Conservation (phyloP, 1,140 invertebrate species). For the Maconellicoccus hirsutus region DNA sequence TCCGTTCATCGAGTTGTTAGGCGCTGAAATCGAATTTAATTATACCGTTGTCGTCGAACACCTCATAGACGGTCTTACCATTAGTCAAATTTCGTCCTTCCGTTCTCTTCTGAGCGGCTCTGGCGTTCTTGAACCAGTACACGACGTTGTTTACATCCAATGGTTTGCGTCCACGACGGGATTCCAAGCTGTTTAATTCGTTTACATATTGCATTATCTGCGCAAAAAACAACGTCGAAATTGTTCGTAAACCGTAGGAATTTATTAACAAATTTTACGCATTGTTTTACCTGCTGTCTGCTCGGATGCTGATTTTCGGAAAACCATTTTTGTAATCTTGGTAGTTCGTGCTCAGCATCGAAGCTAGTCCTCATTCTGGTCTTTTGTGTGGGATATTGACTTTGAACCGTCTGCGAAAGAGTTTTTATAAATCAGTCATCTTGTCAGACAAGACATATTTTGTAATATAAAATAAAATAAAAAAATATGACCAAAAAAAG, state of each 20-base stretch:
- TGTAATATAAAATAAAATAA: too few species aligned
- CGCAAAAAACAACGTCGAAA: too few species aligned
- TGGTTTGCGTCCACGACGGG: slow-evolving; percentile 78
- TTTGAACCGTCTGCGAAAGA: slow-evolving; percentile 59
- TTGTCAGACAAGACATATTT: too few species aligned
- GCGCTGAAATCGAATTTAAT: slow-evolving; percentile 39
- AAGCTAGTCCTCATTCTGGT: slow-evolving; percentile 85
- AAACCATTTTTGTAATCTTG: slow-evolving; percentile 90
- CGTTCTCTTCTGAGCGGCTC: slow-evolving; percentile 84
- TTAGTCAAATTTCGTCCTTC: slow-evolving; percentile 46
- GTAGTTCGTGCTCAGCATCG: slow-evolving; percentile 89
- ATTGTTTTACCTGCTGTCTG: slow-evolving; percentile 56
- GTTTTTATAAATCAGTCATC: too few species aligned
- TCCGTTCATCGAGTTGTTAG: slow-evolving; percentile 46
- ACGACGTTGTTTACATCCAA: slow-evolving; percentile 95
- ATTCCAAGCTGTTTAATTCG: slow-evolving; percentile 83
- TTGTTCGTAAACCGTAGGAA: too few species aligned
- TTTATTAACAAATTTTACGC: too few species aligned
- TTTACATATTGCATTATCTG: slow-evolving; percentile 90
- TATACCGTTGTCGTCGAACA: too few species aligned
- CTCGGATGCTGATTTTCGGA: slow-evolving; percentile 90
- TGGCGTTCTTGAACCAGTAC: slow-evolving; percentile 97
- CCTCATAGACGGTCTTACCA: background rate
- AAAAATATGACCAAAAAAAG: too few species aligned
- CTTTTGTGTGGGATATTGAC: slow-evolving; percentile 68